Conservation (phyloP, 1,140 invertebrate genomes). For the Melipona quadrifasciata region DNA sequence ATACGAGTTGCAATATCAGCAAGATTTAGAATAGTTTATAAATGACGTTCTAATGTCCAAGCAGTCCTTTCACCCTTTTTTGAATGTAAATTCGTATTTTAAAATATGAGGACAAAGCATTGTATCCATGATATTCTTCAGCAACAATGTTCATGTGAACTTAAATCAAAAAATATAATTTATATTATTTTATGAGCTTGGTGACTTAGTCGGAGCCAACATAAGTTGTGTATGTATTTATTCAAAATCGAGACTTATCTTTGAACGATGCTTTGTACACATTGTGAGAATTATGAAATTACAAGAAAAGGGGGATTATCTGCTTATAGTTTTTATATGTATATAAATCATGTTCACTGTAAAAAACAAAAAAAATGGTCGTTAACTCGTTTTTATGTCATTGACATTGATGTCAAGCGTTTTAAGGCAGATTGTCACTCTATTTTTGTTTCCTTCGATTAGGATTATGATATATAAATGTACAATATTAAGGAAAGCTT, state of each 20-base stretch:
- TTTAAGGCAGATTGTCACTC: conserved; percentile 25
- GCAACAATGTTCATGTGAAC: conserved; percentile 12
- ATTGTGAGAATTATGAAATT: conserved; percentile 20
- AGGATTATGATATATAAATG: conserved; percentile 16
- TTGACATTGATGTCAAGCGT: conserved; percentile 41
- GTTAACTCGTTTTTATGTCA: conserved; percentile 58
- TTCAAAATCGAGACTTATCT: background rate
- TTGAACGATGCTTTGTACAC: conserved; percentile 12
- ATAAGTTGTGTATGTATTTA: conserved; percentile 17
- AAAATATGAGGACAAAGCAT: background rate
- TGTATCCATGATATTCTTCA: conserved; percentile 1
- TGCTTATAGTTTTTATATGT: conserved; percentile 25
- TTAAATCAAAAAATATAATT: conserved; percentile 2
- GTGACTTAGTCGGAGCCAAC: conserved; percentile 2
- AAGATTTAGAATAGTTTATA: conserved; percentile 30
- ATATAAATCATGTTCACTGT: conserved; percentile 48
- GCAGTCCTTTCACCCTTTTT: background rate
- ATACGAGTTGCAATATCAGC: conserved; percentile 15
- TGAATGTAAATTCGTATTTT: conserved; percentile 8
- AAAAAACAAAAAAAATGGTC: conserved; percentile 50
- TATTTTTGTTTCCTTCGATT: background rate
- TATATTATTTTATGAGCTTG: conserved; percentile 19
- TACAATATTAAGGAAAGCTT: conserved; percentile 29
- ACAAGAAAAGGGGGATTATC: conserved; percentile 4
- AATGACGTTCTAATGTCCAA: conserved; percentile 46